These are phyloP conservation scores for Myrmophylax atrothorax DNA, from an alignment of 2,113 vertebrate species.

Conservation along the genomic window DNA sequence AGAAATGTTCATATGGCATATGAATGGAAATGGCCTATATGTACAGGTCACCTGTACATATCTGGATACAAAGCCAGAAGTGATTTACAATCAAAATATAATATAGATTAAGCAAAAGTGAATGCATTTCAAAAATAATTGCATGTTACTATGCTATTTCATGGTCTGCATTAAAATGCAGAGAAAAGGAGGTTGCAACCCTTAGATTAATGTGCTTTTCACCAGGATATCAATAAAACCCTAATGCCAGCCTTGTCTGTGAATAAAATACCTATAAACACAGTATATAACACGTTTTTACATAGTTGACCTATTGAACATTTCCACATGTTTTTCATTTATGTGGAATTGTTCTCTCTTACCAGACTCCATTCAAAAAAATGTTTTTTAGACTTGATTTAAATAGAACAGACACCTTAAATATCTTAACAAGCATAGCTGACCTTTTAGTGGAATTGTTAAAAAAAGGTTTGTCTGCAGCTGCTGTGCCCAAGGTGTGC, in stretches of 20 bases:
- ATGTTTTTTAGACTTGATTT: slow-evolving; percentile 54
- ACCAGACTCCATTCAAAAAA: slow-evolving; percentile 46
- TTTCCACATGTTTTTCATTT: slow-evolving; percentile 76
- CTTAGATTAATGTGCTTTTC: neutral
- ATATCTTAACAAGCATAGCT: slow-evolving; percentile 67
- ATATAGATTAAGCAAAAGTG: neutral
- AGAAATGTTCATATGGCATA: neutral
- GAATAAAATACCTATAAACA: slow-evolving; percentile 69
- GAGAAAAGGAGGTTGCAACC: neutral
- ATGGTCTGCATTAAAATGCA: neutral
- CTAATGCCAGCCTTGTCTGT: slow-evolving; percentile 34
- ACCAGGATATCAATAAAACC: slow-evolving; percentile 60
- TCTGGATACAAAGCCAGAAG: neutral
- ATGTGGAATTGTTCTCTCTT: slow-evolving; percentile 60
- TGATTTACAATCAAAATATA: neutral
- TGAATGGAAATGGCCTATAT: neutral
- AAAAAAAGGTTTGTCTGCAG: slow-evolving; percentile 1
- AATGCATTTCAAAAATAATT: neutral
- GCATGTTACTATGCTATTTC: neutral
- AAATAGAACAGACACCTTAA: slow-evolving; percentile 74
- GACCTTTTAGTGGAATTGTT: slow-evolving; percentile 62
- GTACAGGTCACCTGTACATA: neutral
- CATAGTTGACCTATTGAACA: slow-evolving; percentile 66
- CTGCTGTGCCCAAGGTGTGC: slow-evolving; percentile 12
- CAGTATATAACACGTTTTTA: slow-evolving; percentile 67